A percentile compares a stretch with the other conserved stretches of the same genome.
Evolutionary conservation across 92 coral and sea anemone species (phyloP).

Genomic region (Epizoanthus scotinus): DNA sequence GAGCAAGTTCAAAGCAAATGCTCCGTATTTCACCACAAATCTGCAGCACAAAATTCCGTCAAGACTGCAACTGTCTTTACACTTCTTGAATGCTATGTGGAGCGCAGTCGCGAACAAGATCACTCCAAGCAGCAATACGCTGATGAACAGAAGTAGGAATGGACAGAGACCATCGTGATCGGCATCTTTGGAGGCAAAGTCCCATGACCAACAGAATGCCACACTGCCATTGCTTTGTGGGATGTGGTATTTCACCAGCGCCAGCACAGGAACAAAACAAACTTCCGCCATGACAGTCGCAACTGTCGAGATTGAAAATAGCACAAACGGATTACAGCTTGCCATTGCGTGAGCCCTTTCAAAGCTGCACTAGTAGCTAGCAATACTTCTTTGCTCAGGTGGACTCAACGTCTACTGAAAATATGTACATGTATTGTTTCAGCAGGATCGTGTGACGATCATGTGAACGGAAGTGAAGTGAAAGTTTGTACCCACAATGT

Average conservation of each 20-base stretch:
- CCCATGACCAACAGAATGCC: constrained; percentile 68
- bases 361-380: too few relatives aligned
- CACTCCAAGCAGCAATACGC: constrained; percentile 43
- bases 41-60: constrained; percentile 39
- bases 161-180: constrained; percentile 39
- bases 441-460: too few relatives aligned
- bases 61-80: constrained; percentile 26
- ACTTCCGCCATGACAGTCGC: constrained; percentile 55
- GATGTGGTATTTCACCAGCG: constrained; percentile 28
- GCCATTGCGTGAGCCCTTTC: constrained; percentile 24
- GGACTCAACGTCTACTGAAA: too few relatives aligned
- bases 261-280: constrained; percentile 55
- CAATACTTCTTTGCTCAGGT: too few relatives aligned
- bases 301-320: constrained; percentile 44
- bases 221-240: constrained; percentile 2
- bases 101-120: constrained; percentile 42
- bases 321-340: constrained; percentile 39
- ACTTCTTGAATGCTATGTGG: constrained; percentile 39
- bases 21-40: constrained; percentile 49
- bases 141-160: constrained; percentile 49
- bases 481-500: too few relatives aligned
- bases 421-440: too few relatives aligned
- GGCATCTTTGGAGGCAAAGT: constrained; percentile 35
- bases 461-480: too few relatives aligned
- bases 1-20: constrained; percentile 36